These are phyloP conservation scores for Ageneiosus marmoratus DNA, from an alignment of 2,113 vertebrate genomes.

Conservation along the genomic window DNA sequence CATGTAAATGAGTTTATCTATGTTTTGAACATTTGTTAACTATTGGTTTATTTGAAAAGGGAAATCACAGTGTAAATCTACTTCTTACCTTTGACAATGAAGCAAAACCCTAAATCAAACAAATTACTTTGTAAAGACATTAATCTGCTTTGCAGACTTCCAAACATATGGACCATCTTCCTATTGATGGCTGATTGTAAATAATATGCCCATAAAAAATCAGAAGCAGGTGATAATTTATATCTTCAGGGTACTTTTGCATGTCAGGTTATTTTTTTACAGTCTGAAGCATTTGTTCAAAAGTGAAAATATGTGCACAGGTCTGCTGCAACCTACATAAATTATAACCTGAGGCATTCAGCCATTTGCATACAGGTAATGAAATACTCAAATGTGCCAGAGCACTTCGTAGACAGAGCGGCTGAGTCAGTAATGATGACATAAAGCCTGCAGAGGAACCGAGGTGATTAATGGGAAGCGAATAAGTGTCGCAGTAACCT, in stretches of 20 bases:
- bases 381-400: slow-evolving; percentile 62
- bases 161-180: background rate
- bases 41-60: slow-evolving; percentile 65
- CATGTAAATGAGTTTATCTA: slow-evolving; percentile 45
- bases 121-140: slow-evolving; percentile 4
- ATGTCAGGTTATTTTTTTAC: slow-evolving; percentile 55
- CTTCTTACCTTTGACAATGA: slow-evolving; percentile 19
- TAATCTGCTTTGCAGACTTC: slow-evolving; percentile 11
- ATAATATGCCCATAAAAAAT: slow-evolving; percentile 36
- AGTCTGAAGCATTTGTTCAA: slow-evolving; percentile 53
- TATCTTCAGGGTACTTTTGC: slow-evolving; percentile 44
- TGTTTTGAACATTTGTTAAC: no score
- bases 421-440: slow-evolving; percentile 58
- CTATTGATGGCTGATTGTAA: slow-evolving; percentile 9
- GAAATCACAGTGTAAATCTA: background rate
- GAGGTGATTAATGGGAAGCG: slow-evolving; percentile 54
- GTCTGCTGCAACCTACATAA: slow-evolving; percentile 56
- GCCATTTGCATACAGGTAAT: slow-evolving; percentile 64
- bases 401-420: slow-evolving; percentile 44
- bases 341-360: slow-evolving; percentile 61
- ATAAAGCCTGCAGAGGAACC: slow-evolving; percentile 49
- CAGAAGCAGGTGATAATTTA: slow-evolving; percentile 52
- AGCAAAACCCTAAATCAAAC: slow-evolving; percentile 13
- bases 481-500: slow-evolving; percentile 47
- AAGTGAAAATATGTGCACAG: slow-evolving; percentile 54